A percentile compares a stretch with the other conserved stretches of the same genome.
Conservation (phyloP, 2,797 vertebrate genomes). For the Malurus leucopterus region DNA sequence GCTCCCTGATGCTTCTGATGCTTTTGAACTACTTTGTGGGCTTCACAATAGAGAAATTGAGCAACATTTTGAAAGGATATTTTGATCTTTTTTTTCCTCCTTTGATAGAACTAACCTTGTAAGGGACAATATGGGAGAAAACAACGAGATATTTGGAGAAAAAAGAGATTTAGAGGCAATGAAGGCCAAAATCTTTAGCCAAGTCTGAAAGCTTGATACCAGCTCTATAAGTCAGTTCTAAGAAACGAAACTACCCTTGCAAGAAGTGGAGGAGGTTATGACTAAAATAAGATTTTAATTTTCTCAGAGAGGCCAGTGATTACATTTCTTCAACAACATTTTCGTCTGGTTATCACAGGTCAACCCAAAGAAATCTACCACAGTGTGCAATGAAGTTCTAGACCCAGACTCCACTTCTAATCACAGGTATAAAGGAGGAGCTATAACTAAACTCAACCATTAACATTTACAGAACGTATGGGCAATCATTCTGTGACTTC, state of each 20-base stretch:
- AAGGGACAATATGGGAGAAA: background rate
- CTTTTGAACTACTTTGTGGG: background rate
- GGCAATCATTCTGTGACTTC: background rate
- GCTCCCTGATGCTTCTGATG: background rate
- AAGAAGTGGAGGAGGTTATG: background rate
- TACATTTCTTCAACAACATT: background rate
- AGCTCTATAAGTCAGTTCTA: background rate
- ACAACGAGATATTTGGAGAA: background rate
- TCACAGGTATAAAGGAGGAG: background rate
- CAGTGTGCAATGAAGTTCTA: background rate
- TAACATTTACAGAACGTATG: background rate
- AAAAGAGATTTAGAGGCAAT: background rate
- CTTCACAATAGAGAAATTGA: background rate
- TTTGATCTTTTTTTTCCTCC: rapidly evolving
- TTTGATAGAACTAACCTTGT: background rate
- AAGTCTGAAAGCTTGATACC: background rate
- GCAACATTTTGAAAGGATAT: background rate
- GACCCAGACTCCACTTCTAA: background rate
- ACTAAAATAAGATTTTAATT: background rate
- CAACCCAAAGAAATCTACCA: background rate
- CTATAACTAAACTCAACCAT: background rate
- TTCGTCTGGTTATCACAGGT: background rate
- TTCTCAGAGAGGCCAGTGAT: background rate
- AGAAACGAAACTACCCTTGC: background rate
- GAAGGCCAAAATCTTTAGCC: background rate